A percentile compares a stretch with the other conserved stretches of the same genome.
phyloP scores from a whole-genome alignment of 2,113 vertebrate species.

The Calyptommatus sinebrachiatus region DNA sequence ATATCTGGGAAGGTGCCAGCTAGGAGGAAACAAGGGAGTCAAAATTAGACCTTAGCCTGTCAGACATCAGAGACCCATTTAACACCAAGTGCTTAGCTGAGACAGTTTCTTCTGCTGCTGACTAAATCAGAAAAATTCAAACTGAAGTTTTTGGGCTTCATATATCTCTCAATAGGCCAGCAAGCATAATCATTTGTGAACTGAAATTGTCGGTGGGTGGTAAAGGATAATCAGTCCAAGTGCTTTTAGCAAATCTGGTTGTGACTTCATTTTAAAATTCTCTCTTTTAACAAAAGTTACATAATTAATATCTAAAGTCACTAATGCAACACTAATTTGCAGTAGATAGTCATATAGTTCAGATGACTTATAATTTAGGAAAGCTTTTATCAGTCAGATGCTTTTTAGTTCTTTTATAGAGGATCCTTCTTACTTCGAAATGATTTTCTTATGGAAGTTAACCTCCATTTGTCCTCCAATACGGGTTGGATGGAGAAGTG shows the following conservation, averaged over 20 bases:
- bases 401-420: too few relatives aligned
- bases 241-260: neutral
- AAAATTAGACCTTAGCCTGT: slow-evolving; percentile 60
- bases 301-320: neutral
- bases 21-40: slow-evolving; percentile 41
- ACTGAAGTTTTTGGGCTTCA: slow-evolving; percentile 25
- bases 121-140: slow-evolving; percentile 44
- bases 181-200: slow-evolving; percentile 13
- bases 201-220: neutral
- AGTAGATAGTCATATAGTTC: neutral
- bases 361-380: neutral
- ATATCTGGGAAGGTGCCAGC: slow-evolving; percentile 53
- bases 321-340: neutral
- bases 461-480: too few relatives aligned
- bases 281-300: neutral
- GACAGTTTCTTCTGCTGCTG: neutral
- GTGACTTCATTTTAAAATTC: neutral
- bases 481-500: too few relatives aligned
- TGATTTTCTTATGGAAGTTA: too few relatives aligned
- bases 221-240: neutral
- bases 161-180: slow-evolving; percentile 13
- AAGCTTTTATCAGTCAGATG: neutral
- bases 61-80: slow-evolving; percentile 50
- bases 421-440: too few relatives aligned
- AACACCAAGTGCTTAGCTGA: slow-evolving; percentile 47